Evolutionary conservation across 1,140 invertebrate genomes (phyloP).

Genomic region (Asobara japonica): DNA sequence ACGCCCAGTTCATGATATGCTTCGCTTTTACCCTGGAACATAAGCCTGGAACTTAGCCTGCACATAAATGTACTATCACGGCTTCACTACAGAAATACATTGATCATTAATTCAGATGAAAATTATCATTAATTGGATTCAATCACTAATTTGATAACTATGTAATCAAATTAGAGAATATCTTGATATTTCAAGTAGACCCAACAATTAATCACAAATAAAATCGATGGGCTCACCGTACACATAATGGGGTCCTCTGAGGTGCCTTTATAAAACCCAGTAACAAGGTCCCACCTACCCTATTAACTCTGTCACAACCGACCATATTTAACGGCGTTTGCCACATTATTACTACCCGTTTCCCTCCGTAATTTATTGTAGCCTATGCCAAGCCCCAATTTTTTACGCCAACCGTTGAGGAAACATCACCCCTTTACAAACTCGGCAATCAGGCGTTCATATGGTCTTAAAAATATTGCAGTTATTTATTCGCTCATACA

Average conservation of each 20-base stretch:
- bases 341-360: constrained; percentile 43
- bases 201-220: not conserved
- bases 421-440: not conserved
- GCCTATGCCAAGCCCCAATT: constrained; percentile 15
- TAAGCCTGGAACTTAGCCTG: too few relatives aligned
- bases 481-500: too few relatives aligned
- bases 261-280: constrained; percentile 33
- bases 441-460: too few relatives aligned
- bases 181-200: not conserved
- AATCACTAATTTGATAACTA: too few relatives aligned
- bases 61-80: too few relatives aligned
- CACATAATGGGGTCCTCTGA: not conserved
- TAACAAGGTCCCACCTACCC: constrained; percentile 36
- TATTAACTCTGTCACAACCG: constrained; percentile 41
- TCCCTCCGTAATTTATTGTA: constrained; percentile 38
- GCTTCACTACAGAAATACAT: too few relatives aligned
- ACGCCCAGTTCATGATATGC: too few relatives aligned
- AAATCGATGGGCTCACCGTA: constrained; percentile 4
- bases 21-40: too few relatives aligned
- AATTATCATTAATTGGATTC: too few relatives aligned
- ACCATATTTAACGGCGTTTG: constrained; percentile 43
- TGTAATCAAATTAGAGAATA: too few relatives aligned
- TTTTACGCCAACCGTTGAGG: not conserved
- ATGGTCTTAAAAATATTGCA: too few relatives aligned
- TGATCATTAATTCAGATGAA: too few relatives aligned